Conservation (phyloP, 1,140 invertebrate species). For the Drusus annulatus region DNA sequence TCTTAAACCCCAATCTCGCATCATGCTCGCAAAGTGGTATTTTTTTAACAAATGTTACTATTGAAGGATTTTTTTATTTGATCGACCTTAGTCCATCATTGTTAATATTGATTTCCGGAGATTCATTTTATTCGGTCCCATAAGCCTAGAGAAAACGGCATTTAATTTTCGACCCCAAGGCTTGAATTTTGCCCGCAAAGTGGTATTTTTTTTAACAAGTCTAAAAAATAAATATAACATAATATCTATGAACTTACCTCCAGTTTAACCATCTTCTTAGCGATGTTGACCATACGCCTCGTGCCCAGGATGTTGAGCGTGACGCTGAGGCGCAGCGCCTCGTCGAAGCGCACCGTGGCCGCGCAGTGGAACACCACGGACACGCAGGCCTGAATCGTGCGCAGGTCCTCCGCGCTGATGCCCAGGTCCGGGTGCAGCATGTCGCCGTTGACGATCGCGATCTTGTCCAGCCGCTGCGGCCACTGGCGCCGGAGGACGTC, state of each 20-base stretch:
- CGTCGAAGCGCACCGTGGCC: conserved; percentile 95
- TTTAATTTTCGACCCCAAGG: too few relatives aligned
- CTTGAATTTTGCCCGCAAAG: too few relatives aligned
- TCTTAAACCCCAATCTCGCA: too few relatives aligned
- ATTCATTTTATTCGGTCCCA: too few relatives aligned
- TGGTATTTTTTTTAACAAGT: too few relatives aligned
- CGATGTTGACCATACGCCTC: conserved; percentile 84
- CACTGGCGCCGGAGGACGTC: conserved; percentile 51
- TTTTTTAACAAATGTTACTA: too few relatives aligned
- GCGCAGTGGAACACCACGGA: conserved; percentile 98
- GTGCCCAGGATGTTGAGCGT: conserved; percentile 91
- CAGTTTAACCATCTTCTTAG: conserved; percentile 85
- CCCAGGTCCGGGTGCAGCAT: conserved; percentile 71
- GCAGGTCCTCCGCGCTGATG: conserved; percentile 70
- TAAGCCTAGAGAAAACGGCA: too few relatives aligned
- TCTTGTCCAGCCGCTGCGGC: conserved; percentile 63
- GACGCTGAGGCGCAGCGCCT: conserved; percentile 89
- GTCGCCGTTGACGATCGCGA: conserved; percentile 69
- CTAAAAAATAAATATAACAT: too few relatives aligned
- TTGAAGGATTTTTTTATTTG: too few relatives aligned
- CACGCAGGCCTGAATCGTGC: conserved; percentile 69
- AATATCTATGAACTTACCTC: conserved; percentile 75
- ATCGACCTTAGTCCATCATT: too few relatives aligned
- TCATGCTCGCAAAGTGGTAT: too few relatives aligned
- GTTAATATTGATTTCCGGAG: too few relatives aligned